Percentiles rank a stretch among this genome's conserved stretches.
These are phyloP conservation scores for Spinibarbus caldwelli DNA, from an alignment of 2,797 vertebrate species.

Conservation along the genomic window DNA sequence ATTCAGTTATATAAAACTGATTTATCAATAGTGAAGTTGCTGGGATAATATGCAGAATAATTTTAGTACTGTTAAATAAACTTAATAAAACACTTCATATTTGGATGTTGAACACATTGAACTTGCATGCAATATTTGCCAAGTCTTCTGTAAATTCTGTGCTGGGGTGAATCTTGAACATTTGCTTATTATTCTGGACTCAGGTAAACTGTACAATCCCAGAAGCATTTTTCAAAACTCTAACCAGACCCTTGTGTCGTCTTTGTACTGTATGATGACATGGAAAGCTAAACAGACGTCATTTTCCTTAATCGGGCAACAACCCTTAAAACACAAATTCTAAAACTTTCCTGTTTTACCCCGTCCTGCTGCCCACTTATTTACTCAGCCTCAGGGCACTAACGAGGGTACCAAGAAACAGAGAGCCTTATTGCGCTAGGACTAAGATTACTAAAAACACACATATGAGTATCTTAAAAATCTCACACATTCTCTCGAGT, in stretches of 20 bases:
- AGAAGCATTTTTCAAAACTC: slow-evolving; percentile 50
- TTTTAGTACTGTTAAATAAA: neutral
- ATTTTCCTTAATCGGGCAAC: slow-evolving; percentile 64
- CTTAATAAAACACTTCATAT: neutral
- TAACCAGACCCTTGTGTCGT: slow-evolving; percentile 46
- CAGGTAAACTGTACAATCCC: slow-evolving; percentile 44
- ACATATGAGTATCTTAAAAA: slow-evolving; percentile 9
- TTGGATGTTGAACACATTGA: neutral
- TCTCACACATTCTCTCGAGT: slow-evolving; percentile 3
- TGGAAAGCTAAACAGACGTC: slow-evolving; percentile 66
- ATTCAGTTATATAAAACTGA: neutral
- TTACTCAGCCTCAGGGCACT: slow-evolving; percentile 21
- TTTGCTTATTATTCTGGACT: slow-evolving; percentile 25
- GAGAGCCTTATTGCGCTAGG: slow-evolving; percentile 29
- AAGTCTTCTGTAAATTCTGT: slow-evolving; percentile 34
- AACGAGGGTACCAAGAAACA: slow-evolving; percentile 34
- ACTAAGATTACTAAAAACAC: slow-evolving; percentile 24
- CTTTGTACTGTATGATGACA: slow-evolving; percentile 52
- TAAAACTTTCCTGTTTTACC: slow-evolving; percentile 53
- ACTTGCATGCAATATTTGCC: neutral
- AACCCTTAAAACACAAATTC: slow-evolving; percentile 56
- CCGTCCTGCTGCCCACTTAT: slow-evolving; percentile 44
- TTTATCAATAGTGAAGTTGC: neutral
- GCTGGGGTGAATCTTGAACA: neutral
- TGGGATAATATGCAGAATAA: neutral